Evolutionary conservation across 2,113 vertebrate genomes (phyloP), one percentile per base, ranked within the genome.

Genomic region (Paracanthobrama guichenoti): DNA sequence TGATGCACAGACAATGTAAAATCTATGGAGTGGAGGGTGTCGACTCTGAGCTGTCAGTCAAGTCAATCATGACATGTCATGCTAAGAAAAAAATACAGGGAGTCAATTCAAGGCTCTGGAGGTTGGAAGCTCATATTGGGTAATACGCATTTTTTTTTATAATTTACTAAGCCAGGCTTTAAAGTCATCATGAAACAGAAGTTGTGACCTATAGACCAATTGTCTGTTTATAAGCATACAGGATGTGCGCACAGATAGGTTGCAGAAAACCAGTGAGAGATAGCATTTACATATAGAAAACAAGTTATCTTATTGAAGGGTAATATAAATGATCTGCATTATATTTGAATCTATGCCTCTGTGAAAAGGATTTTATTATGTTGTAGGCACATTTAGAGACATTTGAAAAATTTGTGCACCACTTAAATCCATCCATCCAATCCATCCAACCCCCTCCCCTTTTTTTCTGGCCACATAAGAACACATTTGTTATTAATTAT

Each of bases 21-120:
- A 80, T 31, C 74, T 75, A 6, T 62, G 28, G 80, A 83, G 79
- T 83, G 75, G 79, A 87, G 83, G 81, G 77, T 83, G 80, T 75
- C 48, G 72, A 82, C 55, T 44, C 72, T 85, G 72, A 78, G 84
- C 74, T 87, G 86, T 82, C 86, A 84, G 55, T 85, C 57, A 62
- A 84, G 64, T 82, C 35, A 79, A 62, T 6, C 24, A 79, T 77
- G 50, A 16, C 50, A 81, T 39, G 62, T 59, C 42, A 78, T 82
- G 83, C 83, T 22, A 77, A 64, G n/a, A 79, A 16, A 82, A 53
- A 77, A 24, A 77, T n/a, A 24, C 46, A 50, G n/a, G 39, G 71
- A 24, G 55, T 13, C 2, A 60, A 35, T 42, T 13, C n/a, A 46
- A 73, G 42, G 69, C 39, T 46, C 42, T 42, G 55, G 35, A 31